Conservation (phyloP, 2,888 invertebrate species). For the Drosophila crucigera region DNA sequence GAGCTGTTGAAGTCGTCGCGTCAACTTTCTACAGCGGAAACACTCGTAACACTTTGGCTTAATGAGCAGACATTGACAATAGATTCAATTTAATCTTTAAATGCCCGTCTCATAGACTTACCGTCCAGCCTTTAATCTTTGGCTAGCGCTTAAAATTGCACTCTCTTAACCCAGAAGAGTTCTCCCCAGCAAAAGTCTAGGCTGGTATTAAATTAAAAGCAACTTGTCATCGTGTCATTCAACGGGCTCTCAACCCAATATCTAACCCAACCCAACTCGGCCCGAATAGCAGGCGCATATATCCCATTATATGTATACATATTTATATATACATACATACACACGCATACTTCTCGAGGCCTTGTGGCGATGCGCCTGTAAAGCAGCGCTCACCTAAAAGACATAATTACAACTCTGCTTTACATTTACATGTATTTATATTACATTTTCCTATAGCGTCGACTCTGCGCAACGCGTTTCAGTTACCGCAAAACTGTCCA, state of each 20-base stretch:
- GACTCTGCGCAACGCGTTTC: constrained; percentile 8
- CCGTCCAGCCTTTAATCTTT: constrained; percentile 7
- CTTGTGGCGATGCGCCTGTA: constrained; percentile 30
- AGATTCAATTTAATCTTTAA: constrained; percentile 37
- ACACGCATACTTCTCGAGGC: constrained; percentile 2
- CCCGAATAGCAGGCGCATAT: constrained; percentile 19
- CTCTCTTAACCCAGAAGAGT: background rate
- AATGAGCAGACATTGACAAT: constrained; percentile 28
- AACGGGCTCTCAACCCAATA: constrained; percentile 35
- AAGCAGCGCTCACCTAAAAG: constrained; percentile 77
- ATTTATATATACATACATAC: constrained; percentile 10
- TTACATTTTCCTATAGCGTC: constrained; percentile 62
- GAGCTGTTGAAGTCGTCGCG: background rate
- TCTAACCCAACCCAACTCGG: constrained; percentile 27
- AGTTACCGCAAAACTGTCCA: constrained; percentile 11
- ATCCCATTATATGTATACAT: constrained; percentile 13
- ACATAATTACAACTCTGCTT: constrained; percentile 81
- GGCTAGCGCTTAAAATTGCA: constrained; percentile 10
- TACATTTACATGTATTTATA: constrained; percentile 79
- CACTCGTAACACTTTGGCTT: constrained; percentile 18
- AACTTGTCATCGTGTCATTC: constrained; percentile 61
- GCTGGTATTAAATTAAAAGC: constrained; percentile 9
- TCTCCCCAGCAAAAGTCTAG: constrained; percentile 35
- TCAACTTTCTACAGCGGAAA: background rate
- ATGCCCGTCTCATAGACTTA: constrained; percentile 8